Evolutionary conservation across 2,888 invertebrate genomes (phyloP), one percentile per base, ranked within the genome.

Genomic region (Eueremaeus valkanovi): DNA sequence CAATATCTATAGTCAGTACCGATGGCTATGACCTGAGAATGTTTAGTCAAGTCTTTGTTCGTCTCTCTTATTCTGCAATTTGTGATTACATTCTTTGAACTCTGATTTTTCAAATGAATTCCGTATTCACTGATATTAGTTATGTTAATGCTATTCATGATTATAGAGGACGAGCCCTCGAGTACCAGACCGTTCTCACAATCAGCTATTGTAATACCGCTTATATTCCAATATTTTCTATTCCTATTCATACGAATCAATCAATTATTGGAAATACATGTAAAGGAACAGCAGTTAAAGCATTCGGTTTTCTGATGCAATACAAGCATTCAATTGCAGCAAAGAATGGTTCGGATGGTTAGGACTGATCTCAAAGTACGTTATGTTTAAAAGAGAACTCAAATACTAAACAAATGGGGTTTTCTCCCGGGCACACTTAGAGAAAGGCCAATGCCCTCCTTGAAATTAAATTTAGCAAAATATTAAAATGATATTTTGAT

Each of bases 181-280:
- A 63, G 18, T 5, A 63, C 63, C 31, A 63, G 3, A 16, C 33
- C 63, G 9, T 63, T 63, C 31, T 33, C 11, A 24, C 63, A 36
- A 33, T 63, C 33, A 33, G 36, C 33, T 3, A 63, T 63, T 63
- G 33, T 63, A 18, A 63, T 21, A 18, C 63, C 63, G 9, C 24
- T 63, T 33, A 63, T 33, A 18, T 18, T 63, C 63, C 63, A 36
- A 63, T 33, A 21, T 21, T 63, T 63, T 24, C 18, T 63, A 63
- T 31, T 63, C 18, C 63, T 63, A 21, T 21, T 29, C 11, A 45
- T 9, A 45, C 3, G 18, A 13, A 13, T 2, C 13, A 49, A 40
- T 40, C n/a, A 49, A 49, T 21, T n/a, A 11, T 49, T 49, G n/a
- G 11, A 49, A 49, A 49, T n/a, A n/a, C n/a, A n/a, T n/a, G n/a